Base-by-base conservation (phyloP, 2,113 vertebrate genomes). In the Ciconia stormi region DNA sequence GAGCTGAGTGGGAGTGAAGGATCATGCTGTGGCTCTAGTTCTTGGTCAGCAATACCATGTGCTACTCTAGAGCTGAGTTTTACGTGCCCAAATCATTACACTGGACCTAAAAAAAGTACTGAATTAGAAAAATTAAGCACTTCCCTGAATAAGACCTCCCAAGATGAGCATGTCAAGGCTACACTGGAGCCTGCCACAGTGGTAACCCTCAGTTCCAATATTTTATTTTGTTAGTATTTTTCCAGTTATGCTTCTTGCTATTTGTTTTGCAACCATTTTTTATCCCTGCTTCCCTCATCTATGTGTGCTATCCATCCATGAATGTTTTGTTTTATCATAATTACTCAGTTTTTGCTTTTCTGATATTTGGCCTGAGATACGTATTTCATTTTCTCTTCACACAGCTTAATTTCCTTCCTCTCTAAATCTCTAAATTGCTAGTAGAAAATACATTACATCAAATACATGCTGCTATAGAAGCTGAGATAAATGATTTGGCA, bases 361-460 rank as follows among this genome's bases (percentile, higher is more conserved):
- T 61, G 80, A 32, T 76, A 82, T 83, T 93, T 94, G 61, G 44
- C 76, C 58, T 38, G 82, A 86, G 82, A 87, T 50, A 32, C 2
- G 1, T 80, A 76, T 69, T 92, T 49, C 16, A 23, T 92, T 70
- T 92, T 92, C 92, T 76, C 56, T 91, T 93, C 59, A 74, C 38
- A 84, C 13, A 90, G 78, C 34, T 59, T 92, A 66, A 85, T 90
- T 95, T 96, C 59, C 67, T 94, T 95, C 77, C 81, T 90, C 21
- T 93, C 52, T 87, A 93, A 95, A 92, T 90, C 20, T 89, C 67
- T 89, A 91, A 92, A 96, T 81, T 55, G 36, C 58, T 81, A 9
- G 49, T 91, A 67, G 55, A 74, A 87, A 74, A 88, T 52, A 7
- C 77, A 53, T 82, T 93, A 50, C 82, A 87, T 93, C 40, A 78